A percentile compares a stretch with the other conserved stretches of the same genome.
Conservation (phyloP, 2,113 vertebrate genomes). For the Anhinga rufa region DNA sequence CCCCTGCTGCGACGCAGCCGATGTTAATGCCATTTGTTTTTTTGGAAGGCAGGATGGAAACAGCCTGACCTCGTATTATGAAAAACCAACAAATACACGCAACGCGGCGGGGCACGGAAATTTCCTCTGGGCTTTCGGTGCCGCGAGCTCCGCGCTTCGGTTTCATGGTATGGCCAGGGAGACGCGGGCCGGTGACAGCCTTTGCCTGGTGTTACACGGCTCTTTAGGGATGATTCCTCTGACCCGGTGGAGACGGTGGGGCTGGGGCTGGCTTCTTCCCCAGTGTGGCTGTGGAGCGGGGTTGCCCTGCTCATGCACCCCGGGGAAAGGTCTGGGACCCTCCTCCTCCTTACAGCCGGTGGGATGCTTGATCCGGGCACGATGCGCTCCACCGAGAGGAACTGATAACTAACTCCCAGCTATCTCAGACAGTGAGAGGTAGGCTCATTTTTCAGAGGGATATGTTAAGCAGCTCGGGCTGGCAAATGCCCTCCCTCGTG, state of each 20-base stretch:
- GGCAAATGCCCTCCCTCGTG: neutral
- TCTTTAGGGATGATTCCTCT: neutral
- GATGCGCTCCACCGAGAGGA: accelerated
- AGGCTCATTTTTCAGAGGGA: neutral
- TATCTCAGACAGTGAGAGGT: accelerated
- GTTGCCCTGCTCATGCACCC: accelerated
- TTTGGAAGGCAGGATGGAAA: constrained; percentile 30
- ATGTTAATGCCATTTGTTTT: neutral
- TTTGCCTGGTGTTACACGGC: accelerated
- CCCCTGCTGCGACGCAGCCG: accelerated
- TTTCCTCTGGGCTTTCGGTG: neutral
- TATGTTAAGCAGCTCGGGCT: accelerated
- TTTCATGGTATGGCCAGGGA: neutral
- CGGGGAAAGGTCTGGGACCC: neutral
- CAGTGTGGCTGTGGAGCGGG: accelerated
- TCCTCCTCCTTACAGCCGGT: neutral
- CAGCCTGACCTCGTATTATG: neutral
- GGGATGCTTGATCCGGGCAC: neutral
- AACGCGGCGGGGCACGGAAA: neutral
- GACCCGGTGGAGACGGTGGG: neutral
- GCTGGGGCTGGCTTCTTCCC: neutral
- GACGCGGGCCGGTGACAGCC: neutral
- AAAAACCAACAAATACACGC: neutral
- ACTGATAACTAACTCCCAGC: accelerated
- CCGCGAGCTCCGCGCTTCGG: accelerated